A percentile compares a stretch with the other conserved stretches of the same genome.
phyloP scores from a whole-genome alignment of 2,797 vertebrate species.

The Lutjanus argentimaculatus region DNA sequence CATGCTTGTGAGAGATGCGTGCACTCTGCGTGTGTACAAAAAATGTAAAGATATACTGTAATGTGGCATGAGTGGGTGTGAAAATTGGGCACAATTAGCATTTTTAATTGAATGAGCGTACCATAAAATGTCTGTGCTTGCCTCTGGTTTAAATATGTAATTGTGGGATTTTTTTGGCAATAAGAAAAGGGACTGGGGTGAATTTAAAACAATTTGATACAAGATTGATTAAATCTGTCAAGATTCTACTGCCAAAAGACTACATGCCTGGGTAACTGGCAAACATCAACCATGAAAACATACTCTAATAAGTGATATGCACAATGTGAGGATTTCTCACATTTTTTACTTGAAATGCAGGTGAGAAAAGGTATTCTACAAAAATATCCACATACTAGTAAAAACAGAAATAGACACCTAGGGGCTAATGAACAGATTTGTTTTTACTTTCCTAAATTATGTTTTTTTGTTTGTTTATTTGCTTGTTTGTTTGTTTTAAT shows the following conservation, averaged over 20 bases:
- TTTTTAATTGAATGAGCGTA: not conserved
- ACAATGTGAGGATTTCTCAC: not conserved
- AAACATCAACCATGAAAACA: not conserved
- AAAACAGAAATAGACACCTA: not conserved
- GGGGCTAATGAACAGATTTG: not conserved
- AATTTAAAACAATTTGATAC: not conserved
- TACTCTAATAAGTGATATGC: not conserved
- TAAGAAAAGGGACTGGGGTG: not conserved
- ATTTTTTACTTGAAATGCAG: not conserved
- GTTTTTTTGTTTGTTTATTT: not conserved
- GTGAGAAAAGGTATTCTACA: not conserved
- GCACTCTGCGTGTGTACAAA: not conserved
- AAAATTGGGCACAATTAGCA: not conserved
- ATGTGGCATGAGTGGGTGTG: slow-evolving; percentile 2
- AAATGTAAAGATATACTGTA: not conserved
- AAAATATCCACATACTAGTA: not conserved
- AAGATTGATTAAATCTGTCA: not conserved
- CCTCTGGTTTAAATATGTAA: not conserved
- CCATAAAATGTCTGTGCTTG: not conserved
- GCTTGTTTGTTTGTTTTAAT: not conserved
- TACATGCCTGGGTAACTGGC: too few species aligned
- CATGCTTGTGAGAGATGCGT: not conserved
- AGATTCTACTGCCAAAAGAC: not conserved
- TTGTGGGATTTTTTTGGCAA: not conserved
- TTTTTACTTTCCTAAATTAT: not conserved